Evolutionary conservation across 2,888 invertebrate genomes (phyloP).

Genomic region (Choreutis nemorana): DNA sequence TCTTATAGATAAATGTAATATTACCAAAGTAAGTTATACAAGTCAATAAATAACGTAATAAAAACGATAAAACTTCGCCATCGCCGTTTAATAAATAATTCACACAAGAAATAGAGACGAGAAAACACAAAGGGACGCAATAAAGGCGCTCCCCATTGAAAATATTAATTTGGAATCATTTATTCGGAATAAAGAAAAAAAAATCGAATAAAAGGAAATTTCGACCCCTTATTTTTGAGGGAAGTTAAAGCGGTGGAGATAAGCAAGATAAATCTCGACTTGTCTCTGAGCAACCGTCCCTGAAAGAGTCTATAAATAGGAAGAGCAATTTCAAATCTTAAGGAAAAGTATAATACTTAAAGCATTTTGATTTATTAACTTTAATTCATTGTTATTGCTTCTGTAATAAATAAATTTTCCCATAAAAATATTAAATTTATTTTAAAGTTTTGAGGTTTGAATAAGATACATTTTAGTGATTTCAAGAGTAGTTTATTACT

Average conservation of each 20-base stretch:
- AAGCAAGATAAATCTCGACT: constrained; percentile 39
- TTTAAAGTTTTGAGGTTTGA: no score
- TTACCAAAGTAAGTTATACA: no score
- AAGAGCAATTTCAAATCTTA: no score
- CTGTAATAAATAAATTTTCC: no score
- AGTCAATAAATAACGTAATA: no score
- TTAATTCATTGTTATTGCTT: no score
- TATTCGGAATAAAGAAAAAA: constrained; percentile 31
- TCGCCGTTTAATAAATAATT: constrained; percentile 21
- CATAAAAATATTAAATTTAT: no score
- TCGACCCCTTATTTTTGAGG: constrained; percentile 26
- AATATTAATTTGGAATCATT: constrained; percentile 47
- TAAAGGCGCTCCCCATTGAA: constrained; percentile 34
- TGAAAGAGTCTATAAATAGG: constrained; percentile 26
- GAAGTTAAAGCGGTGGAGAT: constrained; percentile 28
- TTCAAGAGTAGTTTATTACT: no score
- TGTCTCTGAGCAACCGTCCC: constrained; percentile 30
- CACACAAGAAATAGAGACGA: constrained; percentile 17
- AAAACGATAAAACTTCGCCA: constrained; percentile 11
- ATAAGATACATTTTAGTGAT: no score
- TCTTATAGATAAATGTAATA: no score
- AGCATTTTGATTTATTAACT: no score
- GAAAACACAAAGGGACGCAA: constrained; percentile 26
- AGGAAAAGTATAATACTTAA: no score
- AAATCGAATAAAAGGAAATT: constrained; percentile 27